Evolutionary conservation across 2,797 vertebrate genomes (phyloP), one percentile per base, ranked within the genome.

Genomic region (Myotis vivesi): DNA sequence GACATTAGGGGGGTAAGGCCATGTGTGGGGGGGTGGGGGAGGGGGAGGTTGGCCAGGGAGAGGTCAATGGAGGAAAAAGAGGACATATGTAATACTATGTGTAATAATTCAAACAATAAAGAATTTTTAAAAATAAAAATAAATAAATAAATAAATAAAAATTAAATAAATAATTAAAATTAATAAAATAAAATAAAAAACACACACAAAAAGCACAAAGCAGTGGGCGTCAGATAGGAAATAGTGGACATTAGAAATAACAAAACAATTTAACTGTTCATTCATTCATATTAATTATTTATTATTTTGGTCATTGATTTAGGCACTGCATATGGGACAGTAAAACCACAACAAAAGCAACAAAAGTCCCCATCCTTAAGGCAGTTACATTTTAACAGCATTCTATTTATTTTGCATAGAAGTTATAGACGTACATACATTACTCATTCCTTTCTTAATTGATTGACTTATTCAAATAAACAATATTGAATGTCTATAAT

Each of bases 361-460:
- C 3, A 12, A 6, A 36, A 59, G 3, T 30, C 7, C 4, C 5
- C 19, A 11, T 4, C 16, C 25, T 77, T 23, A 49, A 66, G 66
- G 8, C 38, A 5, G 3, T 72, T 13, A 28, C 16, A 23, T 33
- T 87, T 25, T 19, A 57, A 38, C 20, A 73, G 16, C 12, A 62
- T 62, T 62, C 28, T 62, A 30, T 81, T 92, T 68, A 77, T 72
- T 92, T 92, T 59, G 9, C 25, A 75, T 55, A 83, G 15, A 87
- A 36, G 33, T 28, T 25, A 51, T 15, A 59, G 28, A 19, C 28
- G 41, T 19, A 12, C 23, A 38, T 6, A n/a, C 2, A 12, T 62
- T 55, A 79, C 28, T 80, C 15, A 59, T 66, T 72, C 38, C 51
- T 53, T 36, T 19, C 9, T 51, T 76, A 19, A 38, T 57, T 59